Base-by-base conservation (phyloP, 2,113 vertebrate species). In the Apteryx owenii region DNA sequence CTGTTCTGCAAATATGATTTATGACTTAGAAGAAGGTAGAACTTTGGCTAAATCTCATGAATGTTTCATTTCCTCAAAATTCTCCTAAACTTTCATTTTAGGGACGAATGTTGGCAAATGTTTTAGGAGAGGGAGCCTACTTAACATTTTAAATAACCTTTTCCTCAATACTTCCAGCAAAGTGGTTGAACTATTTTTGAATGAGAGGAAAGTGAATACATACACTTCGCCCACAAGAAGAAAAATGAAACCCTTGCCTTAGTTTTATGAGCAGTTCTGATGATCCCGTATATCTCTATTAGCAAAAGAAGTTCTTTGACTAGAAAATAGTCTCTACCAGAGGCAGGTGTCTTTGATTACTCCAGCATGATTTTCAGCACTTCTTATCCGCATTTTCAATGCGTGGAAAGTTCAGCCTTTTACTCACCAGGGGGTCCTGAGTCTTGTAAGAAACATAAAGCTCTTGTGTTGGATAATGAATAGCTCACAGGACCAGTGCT, bases 31-130 rank as follows among this genome's bases (percentile, higher is more conserved):
- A 72, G 94, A 76, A 87, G 50, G 58, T 4, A 92, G 50, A 64
- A 31, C 5, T 73, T 50, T 92, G 91, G 81, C 54, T 81, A 88
- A 73, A 82, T 95, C 75, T 85, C 81, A 75, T 58, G 53, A 95
- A 95, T 23, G 50, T 92, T 95, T 96, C 60, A 95, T 97, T 97
- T 95, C 89, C 95, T 95, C 91, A 81, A 65, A 88, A 93, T 85
- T 81, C 91, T 89, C 84, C 78, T 80, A 91, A 96, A 94, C 33
- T 88, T 97, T 88, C 50, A 46, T 88, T 91, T 77, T 75, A 90
- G 91, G 93, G 90, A 79, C 58, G 90, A 94, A 96, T 50, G 48
- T 58, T 96, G 95, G 93, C 91, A 46, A 80, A 31, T 0, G 33
- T 61, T 88, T 42, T 84, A 82, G 81, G 62, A 50, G 36, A 93